phyloP scores from a whole-genome alignment of 2,113 vertebrate genomes.

The Mormyrus iriodes region DNA sequence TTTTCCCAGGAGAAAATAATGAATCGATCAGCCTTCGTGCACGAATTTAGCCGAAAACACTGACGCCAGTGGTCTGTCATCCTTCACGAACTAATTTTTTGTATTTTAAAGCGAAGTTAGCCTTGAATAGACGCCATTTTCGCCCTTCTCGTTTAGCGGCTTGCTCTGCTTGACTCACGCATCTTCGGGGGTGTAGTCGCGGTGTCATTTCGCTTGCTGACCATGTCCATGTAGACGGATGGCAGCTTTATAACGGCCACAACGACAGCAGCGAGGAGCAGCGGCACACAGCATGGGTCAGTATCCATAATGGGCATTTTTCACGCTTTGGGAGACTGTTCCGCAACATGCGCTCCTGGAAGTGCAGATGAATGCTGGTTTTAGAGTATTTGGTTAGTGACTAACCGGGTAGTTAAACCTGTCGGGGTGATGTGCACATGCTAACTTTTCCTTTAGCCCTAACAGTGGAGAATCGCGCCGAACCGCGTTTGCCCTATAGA shows the following conservation, averaged over 20 bases:
- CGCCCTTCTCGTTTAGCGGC: slow-evolving; percentile 46
- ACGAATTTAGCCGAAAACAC: background rate
- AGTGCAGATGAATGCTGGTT: background rate
- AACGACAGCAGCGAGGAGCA: slow-evolving; percentile 56
- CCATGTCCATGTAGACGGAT: slow-evolving; percentile 60
- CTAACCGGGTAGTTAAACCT: background rate
- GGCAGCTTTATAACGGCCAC: slow-evolving; percentile 41
- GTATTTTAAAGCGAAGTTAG: slow-evolving; percentile 31
- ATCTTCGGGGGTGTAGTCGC: slow-evolving; percentile 38
- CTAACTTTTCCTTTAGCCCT: background rate
- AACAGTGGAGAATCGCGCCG: background rate
- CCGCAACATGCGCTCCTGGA: background rate
- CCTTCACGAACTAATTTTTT: slow-evolving; percentile 28
- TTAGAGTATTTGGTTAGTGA: background rate
- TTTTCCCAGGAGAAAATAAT: background rate
- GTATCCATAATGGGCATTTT: slow-evolving; percentile 40
- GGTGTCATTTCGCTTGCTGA: slow-evolving; percentile 58
- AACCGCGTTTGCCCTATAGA: background rate
- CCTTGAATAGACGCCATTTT: slow-evolving; percentile 68
- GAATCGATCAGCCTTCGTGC: background rate
- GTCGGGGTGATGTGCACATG: background rate
- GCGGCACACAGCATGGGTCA: slow-evolving; percentile 65
- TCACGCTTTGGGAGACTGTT: background rate
- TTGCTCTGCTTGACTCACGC: slow-evolving; percentile 59
- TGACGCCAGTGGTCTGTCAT: background rate